These are phyloP conservation scores for Neoaliturus tenellus DNA, from an alignment of 2,888 invertebrate species.

Conservation along the genomic window DNA sequence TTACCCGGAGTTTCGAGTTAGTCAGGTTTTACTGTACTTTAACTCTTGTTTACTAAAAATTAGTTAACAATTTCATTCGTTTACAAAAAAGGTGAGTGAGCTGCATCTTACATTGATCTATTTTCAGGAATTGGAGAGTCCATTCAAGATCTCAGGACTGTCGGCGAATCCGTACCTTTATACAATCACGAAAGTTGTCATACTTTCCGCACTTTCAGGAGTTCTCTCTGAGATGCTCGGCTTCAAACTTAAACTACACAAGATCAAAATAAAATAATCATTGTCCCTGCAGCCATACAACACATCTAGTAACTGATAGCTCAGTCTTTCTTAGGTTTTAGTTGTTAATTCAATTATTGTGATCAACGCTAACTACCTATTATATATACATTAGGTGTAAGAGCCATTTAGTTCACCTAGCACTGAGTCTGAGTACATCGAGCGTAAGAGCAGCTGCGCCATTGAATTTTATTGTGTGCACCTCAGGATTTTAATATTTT, in stretches of 20 bases:
- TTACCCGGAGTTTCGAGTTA: too few species aligned
- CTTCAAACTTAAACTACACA: conserved; percentile 97
- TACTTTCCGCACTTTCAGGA: conserved; percentile 96
- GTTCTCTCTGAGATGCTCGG: conserved; percentile 97
- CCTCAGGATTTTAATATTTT: not conserved
- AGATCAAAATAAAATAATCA: conserved; percentile 92
- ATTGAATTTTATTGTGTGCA: too few species aligned
- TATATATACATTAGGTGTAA: not conserved
- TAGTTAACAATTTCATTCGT: too few species aligned
- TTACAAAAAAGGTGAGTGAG: too few species aligned
- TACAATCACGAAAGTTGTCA: conserved; percentile 96
- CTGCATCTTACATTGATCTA: too few species aligned
- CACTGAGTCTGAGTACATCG: not conserved
- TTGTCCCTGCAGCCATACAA: not conserved
- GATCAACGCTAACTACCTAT: not conserved
- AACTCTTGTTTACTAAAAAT: too few species aligned
- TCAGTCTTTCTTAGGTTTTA: conserved; percentile 39
- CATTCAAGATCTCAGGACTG: conserved; percentile 97
- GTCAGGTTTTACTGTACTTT: too few species aligned
- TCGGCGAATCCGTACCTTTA: conserved; percentile 97
- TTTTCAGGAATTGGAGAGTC: conserved; percentile 93
- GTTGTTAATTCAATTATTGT: not conserved
- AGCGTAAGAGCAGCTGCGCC: not conserved
- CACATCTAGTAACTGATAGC: conserved; percentile 3
- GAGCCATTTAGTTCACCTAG: not conserved